A percentile compares a stretch with the other conserved stretches of the same genome.
Conservation (phyloP, 2,113 vertebrate genomes). For the Ivindomyrus marchei region DNA sequence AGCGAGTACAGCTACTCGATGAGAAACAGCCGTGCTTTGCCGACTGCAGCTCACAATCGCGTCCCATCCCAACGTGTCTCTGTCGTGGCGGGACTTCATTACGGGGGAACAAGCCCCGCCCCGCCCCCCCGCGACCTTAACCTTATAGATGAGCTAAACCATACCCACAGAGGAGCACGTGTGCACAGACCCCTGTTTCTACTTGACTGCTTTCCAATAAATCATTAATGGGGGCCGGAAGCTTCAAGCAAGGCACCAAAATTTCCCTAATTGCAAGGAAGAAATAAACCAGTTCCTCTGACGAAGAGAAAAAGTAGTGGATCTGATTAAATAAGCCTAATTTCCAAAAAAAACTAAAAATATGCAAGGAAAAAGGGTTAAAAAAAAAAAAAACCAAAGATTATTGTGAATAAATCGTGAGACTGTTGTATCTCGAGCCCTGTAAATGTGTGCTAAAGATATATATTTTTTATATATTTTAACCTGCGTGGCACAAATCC, state of each 20-base stretch:
- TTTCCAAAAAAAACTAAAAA: constrained; percentile 4
- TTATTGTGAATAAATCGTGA: constrained; percentile 19
- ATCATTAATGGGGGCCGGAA: constrained; percentile 30
- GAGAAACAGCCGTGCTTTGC: neutral
- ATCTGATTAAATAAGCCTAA: constrained; percentile 40
- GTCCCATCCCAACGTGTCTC: neutral
- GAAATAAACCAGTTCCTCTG: constrained; percentile 43
- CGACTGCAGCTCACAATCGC: too few relatives aligned
- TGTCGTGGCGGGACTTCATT: neutral
- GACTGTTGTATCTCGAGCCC: neutral
- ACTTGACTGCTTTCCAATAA: constrained; percentile 38
- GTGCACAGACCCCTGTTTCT: constrained; percentile 36
- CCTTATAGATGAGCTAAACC: neutral
- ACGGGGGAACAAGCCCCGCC: neutral
- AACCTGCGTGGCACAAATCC: constrained; percentile 29
- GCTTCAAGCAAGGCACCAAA: constrained; percentile 36
- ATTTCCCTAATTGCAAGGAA: constrained; percentile 49
- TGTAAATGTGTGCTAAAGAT: constrained; percentile 27
- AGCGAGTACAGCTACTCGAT: neutral
- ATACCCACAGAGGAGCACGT: constrained; percentile 10
- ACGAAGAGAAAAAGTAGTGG: constrained; percentile 22
- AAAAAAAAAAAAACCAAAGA: neutral
- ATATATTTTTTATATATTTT: constrained; percentile 17
- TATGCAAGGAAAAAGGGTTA: neutral
- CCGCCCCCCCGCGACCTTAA: neutral